phyloP scores from a whole-genome alignment of 2,797 vertebrate species.

The Acestrorhynchus altus region DNA sequence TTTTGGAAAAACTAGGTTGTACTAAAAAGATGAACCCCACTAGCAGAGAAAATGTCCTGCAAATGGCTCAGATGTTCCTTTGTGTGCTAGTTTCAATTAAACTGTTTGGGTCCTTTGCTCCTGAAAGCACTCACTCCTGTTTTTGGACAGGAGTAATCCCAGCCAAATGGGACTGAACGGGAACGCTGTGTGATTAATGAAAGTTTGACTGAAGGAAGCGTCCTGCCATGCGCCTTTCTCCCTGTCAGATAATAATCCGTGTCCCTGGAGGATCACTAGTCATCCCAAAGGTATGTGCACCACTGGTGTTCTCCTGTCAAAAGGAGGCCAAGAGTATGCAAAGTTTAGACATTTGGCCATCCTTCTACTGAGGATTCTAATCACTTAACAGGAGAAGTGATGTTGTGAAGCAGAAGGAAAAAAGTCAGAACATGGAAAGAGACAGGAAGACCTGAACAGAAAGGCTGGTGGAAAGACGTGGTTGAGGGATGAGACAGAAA shows the following conservation, averaged over 20 bases:
- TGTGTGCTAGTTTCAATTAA: too few relatives aligned
- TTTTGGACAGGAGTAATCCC: slow-evolving; percentile 6
- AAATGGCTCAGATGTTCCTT: too few relatives aligned
- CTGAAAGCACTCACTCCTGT: slow-evolving; percentile 6
- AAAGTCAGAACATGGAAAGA: background rate
- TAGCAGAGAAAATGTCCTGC: too few relatives aligned
- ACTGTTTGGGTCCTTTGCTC: background rate
- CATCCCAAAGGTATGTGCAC: slow-evolving; percentile 43
- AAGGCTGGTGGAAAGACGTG: background rate
- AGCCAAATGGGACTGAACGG: slow-evolving; percentile 35
- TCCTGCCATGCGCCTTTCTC: slow-evolving; percentile 21
- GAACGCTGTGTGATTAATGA: slow-evolving; percentile 38
- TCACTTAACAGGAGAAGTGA: slow-evolving; percentile 37
- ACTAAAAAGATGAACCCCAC: too few relatives aligned
- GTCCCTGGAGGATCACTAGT: slow-evolving; percentile 21
- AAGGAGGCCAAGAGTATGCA: slow-evolving; percentile 30
- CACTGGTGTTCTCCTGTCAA: slow-evolving; percentile 25
- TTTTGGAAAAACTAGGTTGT: too few relatives aligned
- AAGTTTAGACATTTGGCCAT: slow-evolving; percentile 50
- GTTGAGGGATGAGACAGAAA: background rate
- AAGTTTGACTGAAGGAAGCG: background rate
- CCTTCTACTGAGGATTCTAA: slow-evolving; percentile 28
- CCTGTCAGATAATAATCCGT: slow-evolving; percentile 36
- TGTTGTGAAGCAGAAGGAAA: background rate
- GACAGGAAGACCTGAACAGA: slow-evolving; percentile 4